Conservation (phyloP, 2,888 invertebrate species). For the Auanema sp. region DNA sequence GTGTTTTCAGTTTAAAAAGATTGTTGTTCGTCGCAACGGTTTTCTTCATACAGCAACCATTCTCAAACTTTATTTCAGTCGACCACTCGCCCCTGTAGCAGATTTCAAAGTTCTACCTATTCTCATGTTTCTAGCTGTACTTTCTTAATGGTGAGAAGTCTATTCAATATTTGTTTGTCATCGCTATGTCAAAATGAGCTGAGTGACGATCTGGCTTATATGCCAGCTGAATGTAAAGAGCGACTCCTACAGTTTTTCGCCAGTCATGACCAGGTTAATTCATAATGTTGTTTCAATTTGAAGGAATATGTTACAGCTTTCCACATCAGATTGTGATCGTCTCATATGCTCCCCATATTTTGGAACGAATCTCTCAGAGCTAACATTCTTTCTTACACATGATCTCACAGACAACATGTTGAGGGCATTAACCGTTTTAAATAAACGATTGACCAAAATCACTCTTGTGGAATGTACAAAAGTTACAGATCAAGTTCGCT, state of each 20-base stretch:
- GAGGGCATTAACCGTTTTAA: constrained; percentile 38
- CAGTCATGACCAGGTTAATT: constrained; percentile 55
- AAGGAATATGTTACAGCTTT: constrained; percentile 39
- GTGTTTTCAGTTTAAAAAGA: too few species aligned
- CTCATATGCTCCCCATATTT: constrained; percentile 52
- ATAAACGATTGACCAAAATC: constrained; percentile 51
- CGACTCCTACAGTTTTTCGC: constrained; percentile 55
- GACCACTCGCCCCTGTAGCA: too few species aligned
- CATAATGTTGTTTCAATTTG: constrained; percentile 5
- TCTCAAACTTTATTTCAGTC: too few species aligned
- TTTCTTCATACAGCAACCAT: too few species aligned
- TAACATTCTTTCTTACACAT: constrained; percentile 56
- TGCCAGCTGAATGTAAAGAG: constrained; percentile 57
- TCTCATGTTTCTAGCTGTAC: background rate
- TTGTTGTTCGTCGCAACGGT: too few species aligned
- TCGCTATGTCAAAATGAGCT: constrained; percentile 50
- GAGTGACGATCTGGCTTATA: constrained; percentile 43
- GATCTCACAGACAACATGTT: constrained; percentile 47
- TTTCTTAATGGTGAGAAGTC: constrained; percentile 44
- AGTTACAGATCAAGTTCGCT: constrained; percentile 49
- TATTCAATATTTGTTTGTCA: constrained; percentile 54
- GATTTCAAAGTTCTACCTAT: too few species aligned
- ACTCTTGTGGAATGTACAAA: constrained; percentile 58
- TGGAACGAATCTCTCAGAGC: constrained; percentile 45
- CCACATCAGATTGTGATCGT: constrained; percentile 42